phyloP scores from a whole-genome alignment of 2,888 invertebrate species.

The Platypus cylindrus region DNA sequence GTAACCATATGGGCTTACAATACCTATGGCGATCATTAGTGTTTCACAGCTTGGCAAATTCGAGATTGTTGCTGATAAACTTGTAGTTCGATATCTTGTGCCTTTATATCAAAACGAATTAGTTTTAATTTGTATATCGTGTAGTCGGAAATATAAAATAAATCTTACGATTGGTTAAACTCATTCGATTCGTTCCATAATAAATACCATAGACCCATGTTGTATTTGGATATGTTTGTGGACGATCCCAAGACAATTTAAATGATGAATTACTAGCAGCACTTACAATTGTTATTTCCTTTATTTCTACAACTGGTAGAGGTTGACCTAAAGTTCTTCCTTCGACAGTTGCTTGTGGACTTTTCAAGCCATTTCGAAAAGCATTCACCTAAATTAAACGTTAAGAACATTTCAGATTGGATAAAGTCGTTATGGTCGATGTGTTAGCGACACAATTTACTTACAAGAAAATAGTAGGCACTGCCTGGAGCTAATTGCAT shows the following conservation, averaged over 20 bases:
- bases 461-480: conserved; percentile 44
- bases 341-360: conserved; percentile 39
- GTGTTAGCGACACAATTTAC: no score
- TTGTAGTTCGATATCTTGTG: conserved; percentile 22
- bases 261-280: conserved; percentile 49
- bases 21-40: conserved; percentile 59
- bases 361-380: conserved; percentile 43
- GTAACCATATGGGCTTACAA: conserved; percentile 49
- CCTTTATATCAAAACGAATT: no score
- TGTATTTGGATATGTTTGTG: conserved; percentile 42
- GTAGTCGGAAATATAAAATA: background rate
- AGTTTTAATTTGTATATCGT: no score
- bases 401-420: background rate
- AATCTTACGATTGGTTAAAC: conserved; percentile 43
- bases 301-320: conserved; percentile 38
- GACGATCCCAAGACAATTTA: conserved; percentile 53
- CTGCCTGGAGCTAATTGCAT: conserved; percentile 33
- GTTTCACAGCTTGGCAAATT: conserved; percentile 59
- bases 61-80: conserved; percentile 43
- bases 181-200: conserved; percentile 48
- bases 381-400: conserved; percentile 52
- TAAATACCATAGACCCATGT: conserved; percentile 59
- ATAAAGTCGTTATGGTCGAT: no score
- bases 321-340: conserved; percentile 32
- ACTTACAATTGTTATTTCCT: conserved; percentile 40